Evolutionary conservation across 2,113 vertebrate genomes (phyloP), one percentile per base, ranked within the genome.

Genomic region (Tor tambroides): DNA sequence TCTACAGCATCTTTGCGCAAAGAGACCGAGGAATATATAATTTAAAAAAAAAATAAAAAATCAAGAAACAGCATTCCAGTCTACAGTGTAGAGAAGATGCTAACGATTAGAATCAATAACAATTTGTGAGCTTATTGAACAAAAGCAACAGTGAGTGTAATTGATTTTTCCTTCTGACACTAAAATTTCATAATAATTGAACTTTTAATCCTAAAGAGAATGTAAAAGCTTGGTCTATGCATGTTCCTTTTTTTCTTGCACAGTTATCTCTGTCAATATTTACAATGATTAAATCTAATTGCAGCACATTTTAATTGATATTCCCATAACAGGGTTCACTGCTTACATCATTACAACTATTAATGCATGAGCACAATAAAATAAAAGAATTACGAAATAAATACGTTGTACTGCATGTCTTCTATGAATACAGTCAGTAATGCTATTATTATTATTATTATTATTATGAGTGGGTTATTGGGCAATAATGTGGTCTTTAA

Each of bases 121-220:
- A 80, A 89, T 89, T 87, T 76, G 83, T 69, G 75, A 72, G 83
- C 77, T 81, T 83, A 87, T 89, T 89, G 87, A 89, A 85, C 83
- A 85, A 82, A 83, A 75, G 67, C 84, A 74, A 88, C 84, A 56
- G 86, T 88, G 86, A 78, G 43, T 84, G 65, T 80, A 88, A 90
- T 88, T 84, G 84, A 88, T 90, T 88, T 83, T 61, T 56, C n/a
- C 28, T 61, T 67, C 82, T 54, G 69, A 88, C 72, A 72, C 80
- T 81, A 35, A 63, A 38, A 56, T 80, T 72, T 80, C 81, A 86
- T 88, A 79, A 86, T 84, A 72, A 89, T 59, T 65, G 85, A 86
- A 74, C 85, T 84, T 65, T 83, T 84, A 72, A 89, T 75, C 30
- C 69, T 26, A 72, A 54, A 83, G 35, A 30, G 81, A 17, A 7